Conservation (phyloP, 1,140 invertebrate species). For the Vollenhovia emeryi region DNA sequence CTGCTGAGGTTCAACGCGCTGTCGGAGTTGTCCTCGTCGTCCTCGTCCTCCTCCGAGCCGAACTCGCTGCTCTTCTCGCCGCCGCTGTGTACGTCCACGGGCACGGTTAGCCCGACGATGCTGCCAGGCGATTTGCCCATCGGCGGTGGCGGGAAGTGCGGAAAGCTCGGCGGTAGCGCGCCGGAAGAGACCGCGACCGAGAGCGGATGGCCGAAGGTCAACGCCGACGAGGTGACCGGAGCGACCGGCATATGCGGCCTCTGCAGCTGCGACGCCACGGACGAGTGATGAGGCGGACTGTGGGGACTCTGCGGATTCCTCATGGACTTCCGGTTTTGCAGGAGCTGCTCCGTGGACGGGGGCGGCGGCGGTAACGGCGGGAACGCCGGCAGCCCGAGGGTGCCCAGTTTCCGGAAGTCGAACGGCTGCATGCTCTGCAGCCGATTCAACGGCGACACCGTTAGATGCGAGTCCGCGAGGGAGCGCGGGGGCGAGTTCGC, state of each 20-base stretch:
- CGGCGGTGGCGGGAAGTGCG: conserved; percentile 79
- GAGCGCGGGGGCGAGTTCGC: conserved; percentile 80
- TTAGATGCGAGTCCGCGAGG: conserved; percentile 82
- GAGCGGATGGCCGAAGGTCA: conserved; percentile 80
- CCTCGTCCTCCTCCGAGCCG: conserved; percentile 89
- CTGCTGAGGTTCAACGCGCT: conserved; percentile 90
- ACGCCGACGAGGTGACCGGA: conserved; percentile 79
- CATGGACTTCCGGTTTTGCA: conserved; percentile 76
- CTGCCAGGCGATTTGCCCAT: conserved; percentile 79
- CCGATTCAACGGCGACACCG: conserved; percentile 93
- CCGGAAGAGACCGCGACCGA: conserved; percentile 81
- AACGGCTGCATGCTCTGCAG: conserved; percentile 98
- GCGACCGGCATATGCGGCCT: conserved; percentile 82
- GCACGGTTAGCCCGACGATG: conserved; percentile 65
- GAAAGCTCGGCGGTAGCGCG: conserved; percentile 80
- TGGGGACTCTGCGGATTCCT: conserved; percentile 81
- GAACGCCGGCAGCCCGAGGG: conserved; percentile 87
- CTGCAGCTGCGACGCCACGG: conserved; percentile 74
- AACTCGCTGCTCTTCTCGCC: conserved; percentile 84
- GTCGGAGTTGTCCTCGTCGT: conserved; percentile 88
- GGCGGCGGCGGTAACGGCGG: conserved; percentile 87
- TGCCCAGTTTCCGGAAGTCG: conserved; percentile 93
- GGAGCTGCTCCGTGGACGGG: conserved; percentile 71
- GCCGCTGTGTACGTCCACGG: conserved; percentile 75
- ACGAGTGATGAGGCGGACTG: conserved; percentile 76